Percentiles rank a stretch among this genome's conserved stretches.
Evolutionary conservation across 2,888 invertebrate genomes (phyloP).

Genomic region (Lasioglossum malachurum): DNA sequence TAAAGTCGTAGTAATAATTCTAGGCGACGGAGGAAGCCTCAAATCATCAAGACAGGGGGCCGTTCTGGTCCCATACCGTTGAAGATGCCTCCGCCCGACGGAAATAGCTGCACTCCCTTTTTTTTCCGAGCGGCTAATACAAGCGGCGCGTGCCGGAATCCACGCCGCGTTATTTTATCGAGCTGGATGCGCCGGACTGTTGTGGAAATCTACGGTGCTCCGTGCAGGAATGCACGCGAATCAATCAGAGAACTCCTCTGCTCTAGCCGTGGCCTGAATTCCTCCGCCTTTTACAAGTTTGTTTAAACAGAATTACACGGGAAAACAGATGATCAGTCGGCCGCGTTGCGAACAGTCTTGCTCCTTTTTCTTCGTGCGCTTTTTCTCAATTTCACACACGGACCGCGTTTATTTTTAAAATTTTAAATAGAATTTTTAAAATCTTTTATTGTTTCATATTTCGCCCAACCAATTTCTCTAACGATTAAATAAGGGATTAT

Average conservation of each 20-base stretch:
- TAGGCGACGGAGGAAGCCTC: background rate
- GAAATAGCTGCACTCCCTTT: background rate
- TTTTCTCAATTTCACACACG: background rate
- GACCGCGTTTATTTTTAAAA: slow-evolving; percentile 42
- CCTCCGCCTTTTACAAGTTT: slow-evolving; percentile 41
- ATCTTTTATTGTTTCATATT: no score
- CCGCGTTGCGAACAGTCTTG: background rate
- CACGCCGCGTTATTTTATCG: slow-evolving; percentile 31
- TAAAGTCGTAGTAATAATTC: background rate
- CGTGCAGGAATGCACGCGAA: slow-evolving; percentile 41
- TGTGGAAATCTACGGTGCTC: slow-evolving; percentile 23
- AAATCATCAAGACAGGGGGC: background rate
- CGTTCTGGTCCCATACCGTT: background rate
- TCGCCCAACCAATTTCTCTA: no score
- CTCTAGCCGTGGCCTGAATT: slow-evolving; percentile 18
- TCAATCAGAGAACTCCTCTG: slow-evolving; percentile 22
- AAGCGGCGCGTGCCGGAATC: slow-evolving; percentile 30
- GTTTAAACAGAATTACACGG: slow-evolving; percentile 46
- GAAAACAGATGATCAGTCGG: background rate
- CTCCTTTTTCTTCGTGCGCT: background rate
- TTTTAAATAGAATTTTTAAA: no score
- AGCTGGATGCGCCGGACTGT: slow-evolving; percentile 9
- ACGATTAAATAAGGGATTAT: no score
- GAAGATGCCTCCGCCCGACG: background rate
- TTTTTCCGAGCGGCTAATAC: background rate